Conservation (phyloP, 2,113 vertebrate genomes). For the Paratilapia polleni region DNA sequence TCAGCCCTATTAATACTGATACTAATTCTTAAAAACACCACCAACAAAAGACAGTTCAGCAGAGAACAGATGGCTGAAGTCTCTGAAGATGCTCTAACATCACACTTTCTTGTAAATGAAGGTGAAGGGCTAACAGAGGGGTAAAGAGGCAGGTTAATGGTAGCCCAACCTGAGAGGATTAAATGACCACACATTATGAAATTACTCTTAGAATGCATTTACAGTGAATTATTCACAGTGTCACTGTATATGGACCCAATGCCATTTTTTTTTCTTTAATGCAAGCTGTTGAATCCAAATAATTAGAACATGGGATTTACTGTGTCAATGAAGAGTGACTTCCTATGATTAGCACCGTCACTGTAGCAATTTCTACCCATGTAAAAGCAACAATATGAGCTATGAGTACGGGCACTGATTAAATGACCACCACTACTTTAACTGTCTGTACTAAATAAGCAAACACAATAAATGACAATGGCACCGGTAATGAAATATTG, state of each 20-base stretch:
- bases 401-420: background rate
- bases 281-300: background rate
- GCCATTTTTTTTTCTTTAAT: no score
- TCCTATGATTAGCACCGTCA: background rate
- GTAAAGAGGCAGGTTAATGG: background rate
- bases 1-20: background rate
- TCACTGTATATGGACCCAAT: background rate
- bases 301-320: background rate
- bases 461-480: constrained; percentile 10
- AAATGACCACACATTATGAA: background rate
- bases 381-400: background rate
- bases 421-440: constrained; percentile 11
- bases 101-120: background rate
- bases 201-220: background rate
- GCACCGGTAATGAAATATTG: constrained; percentile 8
- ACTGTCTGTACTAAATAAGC: constrained; percentile 15
- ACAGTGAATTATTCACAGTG: background rate
- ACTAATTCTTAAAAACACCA: background rate
- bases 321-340: background rate
- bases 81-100: background rate
- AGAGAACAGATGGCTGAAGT: background rate
- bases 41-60: background rate
- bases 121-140: background rate
- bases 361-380: background rate
- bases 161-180: background rate